Percentiles rank a stretch among this genome's conserved stretches.
Conservation (phyloP, 2,113 vertebrate genomes). For the Trachemys scripta region DNA sequence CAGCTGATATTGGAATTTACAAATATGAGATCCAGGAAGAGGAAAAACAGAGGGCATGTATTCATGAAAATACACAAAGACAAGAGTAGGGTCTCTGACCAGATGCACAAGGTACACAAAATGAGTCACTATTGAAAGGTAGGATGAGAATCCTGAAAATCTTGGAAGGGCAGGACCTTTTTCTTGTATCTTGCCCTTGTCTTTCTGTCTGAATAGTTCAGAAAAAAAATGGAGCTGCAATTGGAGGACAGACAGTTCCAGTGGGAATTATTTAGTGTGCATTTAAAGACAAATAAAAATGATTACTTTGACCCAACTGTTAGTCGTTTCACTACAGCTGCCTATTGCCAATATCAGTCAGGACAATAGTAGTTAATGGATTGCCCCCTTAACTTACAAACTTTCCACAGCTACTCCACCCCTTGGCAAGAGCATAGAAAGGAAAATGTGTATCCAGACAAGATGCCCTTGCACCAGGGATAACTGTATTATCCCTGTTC, state of each 20-base stretch:
- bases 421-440: background rate
- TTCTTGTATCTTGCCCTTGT: fast-evolving
- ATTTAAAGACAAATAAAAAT: background rate
- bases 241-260: background rate
- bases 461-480: background rate
- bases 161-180: fast-evolving
- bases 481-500: background rate
- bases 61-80: background rate
- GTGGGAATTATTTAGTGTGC: background rate
- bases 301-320: background rate
- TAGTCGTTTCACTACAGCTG: background rate
- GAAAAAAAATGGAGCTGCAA: background rate
- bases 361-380: background rate
- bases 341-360: background rate
- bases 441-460: background rate
- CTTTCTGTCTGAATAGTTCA: background rate
- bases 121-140: background rate
- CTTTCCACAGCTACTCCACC: background rate
- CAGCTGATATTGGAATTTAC: background rate
- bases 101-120: background rate
- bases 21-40: background rate
- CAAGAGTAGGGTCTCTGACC: background rate
- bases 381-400: background rate
- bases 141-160: background rate
- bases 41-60: background rate